Base-by-base conservation (phyloP, 2,888 invertebrate genomes). In the Campopleginae sp. region DNA sequence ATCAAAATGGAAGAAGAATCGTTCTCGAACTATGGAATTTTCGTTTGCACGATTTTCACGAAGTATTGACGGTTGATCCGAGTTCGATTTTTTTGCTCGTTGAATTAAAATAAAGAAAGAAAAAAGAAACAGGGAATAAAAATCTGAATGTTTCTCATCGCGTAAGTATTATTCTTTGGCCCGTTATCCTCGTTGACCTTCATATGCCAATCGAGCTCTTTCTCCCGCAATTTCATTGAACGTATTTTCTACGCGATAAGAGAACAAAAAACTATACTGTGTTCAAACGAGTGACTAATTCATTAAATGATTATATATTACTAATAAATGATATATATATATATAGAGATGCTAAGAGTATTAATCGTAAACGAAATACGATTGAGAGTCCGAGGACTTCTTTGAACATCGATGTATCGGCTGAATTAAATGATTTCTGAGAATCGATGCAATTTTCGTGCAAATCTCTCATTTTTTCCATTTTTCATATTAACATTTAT, bases 231-330 rank as follows among this genome's bases (percentile, higher is more conserved):
- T 80, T 76, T 78, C 75, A 81, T 74, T 86, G 63, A 85, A 86
- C 86, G 86, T 87, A 87, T 89, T 88, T 88, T 89, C 86, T 89
- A 89, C 80, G 87, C 86, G 82, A 87, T 81, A 80, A 77, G 68
- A 86, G 61, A 75, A 72, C 77, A 63, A 71, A 80, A 86, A 89
- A 88, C 87, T 88, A 75, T 86, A 89, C 86, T 89, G 90, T 91
- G 90, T 91, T 91, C 90, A 90, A 88, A 86, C 51, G 82, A 87
- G 85, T 79, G 80, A 86, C 70, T 85, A 82, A 82, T 85, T 85
- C 85, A 85, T 77, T 58, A 84, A 85, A 86, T 86, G 51, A 80
- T 79, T 74, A 79, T 74, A 78, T 79, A 79, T 75, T 74, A 79
- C 79, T 63, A 63, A 79, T 79, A 83, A 38, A 75, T 70, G 38